Conservation (phyloP, 2,888 invertebrate genomes). For the Strigamia transsilvanica region DNA sequence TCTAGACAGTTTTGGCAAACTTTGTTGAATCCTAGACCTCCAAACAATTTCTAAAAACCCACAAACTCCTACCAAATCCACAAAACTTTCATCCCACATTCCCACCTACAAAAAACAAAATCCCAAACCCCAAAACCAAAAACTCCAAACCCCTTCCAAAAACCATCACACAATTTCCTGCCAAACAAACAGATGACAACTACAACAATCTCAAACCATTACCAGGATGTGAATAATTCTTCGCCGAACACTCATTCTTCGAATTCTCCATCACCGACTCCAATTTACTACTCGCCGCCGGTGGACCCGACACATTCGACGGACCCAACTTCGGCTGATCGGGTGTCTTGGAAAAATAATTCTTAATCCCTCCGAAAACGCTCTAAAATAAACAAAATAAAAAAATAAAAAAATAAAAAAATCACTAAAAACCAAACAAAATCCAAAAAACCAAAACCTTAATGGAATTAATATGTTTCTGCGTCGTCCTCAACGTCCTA, state of each 20-base stretch:
- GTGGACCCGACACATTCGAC: background rate
- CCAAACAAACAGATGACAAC: no score
- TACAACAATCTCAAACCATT: no score
- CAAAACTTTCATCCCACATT: no score
- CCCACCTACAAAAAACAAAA: no score
- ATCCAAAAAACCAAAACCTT: slow-evolving; percentile 68
- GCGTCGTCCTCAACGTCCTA: slow-evolving; percentile 85
- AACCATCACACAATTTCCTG: no score
- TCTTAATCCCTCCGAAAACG: slow-evolving; percentile 95
- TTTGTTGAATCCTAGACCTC: no score
- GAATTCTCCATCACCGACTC: background rate
- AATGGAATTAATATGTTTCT: slow-evolving; percentile 92
- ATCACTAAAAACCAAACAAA: background rate
- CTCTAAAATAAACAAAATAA: slow-evolving; percentile 73
- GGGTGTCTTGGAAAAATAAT: slow-evolving; percentile 76
- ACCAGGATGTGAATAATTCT: background rate
- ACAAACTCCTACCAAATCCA: no score
- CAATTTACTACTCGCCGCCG: background rate
- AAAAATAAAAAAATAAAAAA: no score
- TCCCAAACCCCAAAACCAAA: no score
- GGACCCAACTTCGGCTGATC: slow-evolving; percentile 52
- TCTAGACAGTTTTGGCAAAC: no score
- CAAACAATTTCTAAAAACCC: no score
- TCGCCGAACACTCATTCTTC: background rate
- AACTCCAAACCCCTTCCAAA: no score